These are phyloP conservation scores for Drosophila subpulchrella DNA, from an alignment of 1,140 invertebrate species.

Conservation along the genomic window DNA sequence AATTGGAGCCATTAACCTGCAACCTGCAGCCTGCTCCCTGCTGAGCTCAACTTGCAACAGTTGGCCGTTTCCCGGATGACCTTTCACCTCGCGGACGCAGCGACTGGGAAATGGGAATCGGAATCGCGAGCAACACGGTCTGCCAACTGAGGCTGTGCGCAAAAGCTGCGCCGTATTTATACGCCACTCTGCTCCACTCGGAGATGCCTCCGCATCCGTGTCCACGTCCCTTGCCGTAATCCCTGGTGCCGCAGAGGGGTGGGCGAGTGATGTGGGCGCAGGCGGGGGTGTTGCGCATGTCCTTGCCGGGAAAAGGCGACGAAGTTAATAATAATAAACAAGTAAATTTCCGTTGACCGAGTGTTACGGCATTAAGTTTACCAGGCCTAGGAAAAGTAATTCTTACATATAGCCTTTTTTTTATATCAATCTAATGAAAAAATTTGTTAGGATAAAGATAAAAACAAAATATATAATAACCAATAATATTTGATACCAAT, in stretches of 20 bases:
- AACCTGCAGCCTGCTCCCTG: neutral
- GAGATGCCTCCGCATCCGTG: slow-evolving; percentile 17
- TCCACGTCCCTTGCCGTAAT: slow-evolving; percentile 7
- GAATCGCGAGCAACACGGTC: slow-evolving; percentile 63
- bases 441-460: too few relatives aligned
- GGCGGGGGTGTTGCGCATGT: slow-evolving; percentile 72
- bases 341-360: slow-evolving; percentile 12
- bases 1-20: slow-evolving; percentile 25
- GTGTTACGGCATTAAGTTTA: slow-evolving; percentile 3
- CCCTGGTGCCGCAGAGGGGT: slow-evolving; percentile 7
- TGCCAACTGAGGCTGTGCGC: slow-evolving; percentile 72
- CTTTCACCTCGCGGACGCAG: slow-evolving; percentile 25
- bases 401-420: neutral
- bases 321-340: slow-evolving; percentile 55
- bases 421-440: neutral
- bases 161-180: slow-evolving; percentile 63
- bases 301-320: slow-evolving; percentile 49
- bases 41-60: slow-evolving; percentile 31
- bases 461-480: too few relatives aligned
- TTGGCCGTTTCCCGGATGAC: slow-evolving; percentile 16
- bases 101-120: slow-evolving; percentile 48
- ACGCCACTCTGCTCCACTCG: slow-evolving; percentile 37
- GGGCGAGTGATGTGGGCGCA: slow-evolving; percentile 4
- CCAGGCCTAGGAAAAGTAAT: neutral
- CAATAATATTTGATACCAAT: too few relatives aligned